Evolutionary conservation across 2,797 vertebrate species (phyloP), one percentile per base, ranked within the genome.

Genomic region (Distichodus sexfasciatus): DNA sequence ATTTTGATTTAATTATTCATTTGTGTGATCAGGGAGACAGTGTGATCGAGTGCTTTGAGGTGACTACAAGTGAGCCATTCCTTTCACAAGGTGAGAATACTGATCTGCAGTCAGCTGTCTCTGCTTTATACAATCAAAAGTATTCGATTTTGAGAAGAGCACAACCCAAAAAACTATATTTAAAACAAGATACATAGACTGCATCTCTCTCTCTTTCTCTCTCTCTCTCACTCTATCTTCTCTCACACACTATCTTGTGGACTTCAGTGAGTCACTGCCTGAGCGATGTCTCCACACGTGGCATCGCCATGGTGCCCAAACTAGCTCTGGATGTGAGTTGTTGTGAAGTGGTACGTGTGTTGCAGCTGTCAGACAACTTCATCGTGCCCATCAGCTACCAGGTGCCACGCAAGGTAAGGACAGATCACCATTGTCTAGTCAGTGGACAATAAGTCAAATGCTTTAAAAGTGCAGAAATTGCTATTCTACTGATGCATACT

Each of bases 381-480:
- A 88, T 99, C 0, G 58, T 97, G 53, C 96, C 96, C 0, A 6
- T 99, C 89, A 96, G 94, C 83, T 93, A 94, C 69, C 76, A 88
- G 0, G 94, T 98, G 72, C 97, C 95, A 48, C 94, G 96, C 77
- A 99, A 98, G 95, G 97, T 98, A 40, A 79, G 75, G 1, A 17
- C 29, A 6, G 19, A 35, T 47, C 6, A 12, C 40, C 14, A 5
- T 26, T 11, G 7, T 31, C 31, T 31, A 1, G n/a, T n/a, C n/a
- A n/a, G n/a, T n/a, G n/a, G n/a, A n/a, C n/a, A n/a, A n/a, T n/a
- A n/a, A n/a, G n/a, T n/a, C n/a, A n/a, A n/a, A n/a, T n/a, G n/a
- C n/a, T n/a, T n/a, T n/a, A n/a, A n/a, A n/a, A n/a, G n/a, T n/a
- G n/a, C n/a, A n/a, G n/a, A n/a, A n/a, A n/a, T n/a, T n/a, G n/a